Percentiles rank a stretch among this genome's conserved stretches.
Conservation (phyloP, 2,113 vertebrate species). For the Plecturocebus donacophilus region DNA sequence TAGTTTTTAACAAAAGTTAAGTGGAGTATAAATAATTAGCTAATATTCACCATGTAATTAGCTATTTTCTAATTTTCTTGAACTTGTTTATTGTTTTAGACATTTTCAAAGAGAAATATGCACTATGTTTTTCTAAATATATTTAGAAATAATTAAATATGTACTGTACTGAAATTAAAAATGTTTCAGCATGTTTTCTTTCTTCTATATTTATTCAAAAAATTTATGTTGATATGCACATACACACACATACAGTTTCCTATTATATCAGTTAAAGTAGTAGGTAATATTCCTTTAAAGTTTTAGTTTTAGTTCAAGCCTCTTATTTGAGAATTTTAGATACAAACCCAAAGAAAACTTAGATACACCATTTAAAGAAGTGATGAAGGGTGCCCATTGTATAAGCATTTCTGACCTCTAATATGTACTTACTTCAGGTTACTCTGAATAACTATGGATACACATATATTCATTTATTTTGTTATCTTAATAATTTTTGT, state of each 20-base stretch:
- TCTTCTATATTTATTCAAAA: neutral
- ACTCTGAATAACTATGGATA: neutral
- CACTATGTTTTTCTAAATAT: neutral
- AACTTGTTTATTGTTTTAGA: slow-evolving; percentile 5
- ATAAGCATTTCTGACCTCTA: neutral
- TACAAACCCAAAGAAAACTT: neutral
- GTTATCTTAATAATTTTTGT: neutral
- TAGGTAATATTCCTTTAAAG: neutral
- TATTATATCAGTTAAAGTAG: neutral
- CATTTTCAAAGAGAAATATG: neutral
- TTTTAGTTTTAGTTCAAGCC: neutral
- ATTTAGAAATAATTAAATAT: neutral
- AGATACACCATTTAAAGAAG: neutral
- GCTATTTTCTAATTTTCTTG: slow-evolving; percentile 1
- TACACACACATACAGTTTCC: neutral
- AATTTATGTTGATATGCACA: no score
- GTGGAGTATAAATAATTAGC: neutral
- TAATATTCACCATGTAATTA: neutral
- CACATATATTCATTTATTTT: neutral
- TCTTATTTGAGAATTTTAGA: neutral
- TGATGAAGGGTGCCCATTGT: neutral
- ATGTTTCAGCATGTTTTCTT: neutral
- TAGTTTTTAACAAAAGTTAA: neutral
- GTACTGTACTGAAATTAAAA: neutral
- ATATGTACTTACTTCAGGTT: neutral